Conservation (phyloP, 2,113 vertebrate species). For the Gallinago jamesoni region DNA sequence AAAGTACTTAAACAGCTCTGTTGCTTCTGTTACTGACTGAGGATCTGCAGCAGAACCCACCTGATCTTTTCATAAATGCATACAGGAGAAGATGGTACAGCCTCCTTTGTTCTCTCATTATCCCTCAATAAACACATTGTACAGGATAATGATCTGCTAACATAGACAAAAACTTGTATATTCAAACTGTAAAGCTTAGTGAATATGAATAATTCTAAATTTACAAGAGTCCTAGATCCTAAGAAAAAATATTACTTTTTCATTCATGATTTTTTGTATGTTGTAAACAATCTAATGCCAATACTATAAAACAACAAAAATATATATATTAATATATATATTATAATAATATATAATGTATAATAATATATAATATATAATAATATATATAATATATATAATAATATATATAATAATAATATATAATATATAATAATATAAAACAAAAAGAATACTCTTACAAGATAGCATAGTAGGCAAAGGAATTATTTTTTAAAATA, state of each 20-base stretch:
- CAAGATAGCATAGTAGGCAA: background rate
- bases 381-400: too few species aligned
- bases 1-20: background rate
- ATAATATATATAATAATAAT: too few species aligned
- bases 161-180: background rate
- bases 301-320: background rate
- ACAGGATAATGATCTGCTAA: background rate
- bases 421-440: background rate
- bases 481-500: background rate
- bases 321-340: too few species aligned
- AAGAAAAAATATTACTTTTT: background rate
- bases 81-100: background rate
- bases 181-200: background rate
- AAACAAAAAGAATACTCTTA: background rate
- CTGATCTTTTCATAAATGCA: background rate
- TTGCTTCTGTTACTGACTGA: background rate
- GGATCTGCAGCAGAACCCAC: background rate
- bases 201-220: background rate
- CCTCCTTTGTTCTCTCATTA: background rate
- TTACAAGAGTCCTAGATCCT: background rate
- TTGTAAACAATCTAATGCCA: background rate
- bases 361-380: too few species aligned
- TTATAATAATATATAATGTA: too few species aligned
- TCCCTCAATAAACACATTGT: background rate
- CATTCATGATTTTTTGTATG: background rate